Conservation (phyloP, 1,140 invertebrate genomes). For the Hyposmocoma kahamanoa region DNA sequence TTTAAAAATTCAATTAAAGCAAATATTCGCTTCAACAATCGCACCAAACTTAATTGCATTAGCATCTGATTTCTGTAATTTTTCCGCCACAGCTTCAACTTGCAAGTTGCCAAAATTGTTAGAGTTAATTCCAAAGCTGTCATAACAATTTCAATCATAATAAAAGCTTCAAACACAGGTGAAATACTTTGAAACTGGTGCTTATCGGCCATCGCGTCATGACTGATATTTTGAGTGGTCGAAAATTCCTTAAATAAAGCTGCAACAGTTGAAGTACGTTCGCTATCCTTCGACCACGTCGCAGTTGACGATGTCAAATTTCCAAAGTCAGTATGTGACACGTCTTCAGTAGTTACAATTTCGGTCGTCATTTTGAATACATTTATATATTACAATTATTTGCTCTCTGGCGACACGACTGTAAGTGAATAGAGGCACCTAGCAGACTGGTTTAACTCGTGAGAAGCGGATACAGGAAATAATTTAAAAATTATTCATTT, state of each 20-base stretch:
- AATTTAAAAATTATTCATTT: background rate
- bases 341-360: background rate
- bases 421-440: background rate
- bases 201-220: slow-evolving; percentile 5
- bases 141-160: slow-evolving; percentile 51
- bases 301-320: background rate
- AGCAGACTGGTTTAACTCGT: background rate
- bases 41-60: slow-evolving; percentile 48
- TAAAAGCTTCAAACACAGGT: slow-evolving; percentile 37
- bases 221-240: slow-evolving; percentile 11
- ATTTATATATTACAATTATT: background rate
- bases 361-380: background rate
- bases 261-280: slow-evolving; percentile 4
- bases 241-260: slow-evolving; percentile 1
- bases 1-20: slow-evolving; percentile 33
- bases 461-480: background rate
- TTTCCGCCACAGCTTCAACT: slow-evolving; percentile 39
- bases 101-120: slow-evolving; percentile 38
- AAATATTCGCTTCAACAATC: slow-evolving; percentile 45
- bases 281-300: slow-evolving; percentile 12
- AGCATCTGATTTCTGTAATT: slow-evolving; percentile 65
- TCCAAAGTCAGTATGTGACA: background rate
- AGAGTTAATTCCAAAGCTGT: slow-evolving; percentile 43
- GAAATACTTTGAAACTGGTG: slow-evolving; percentile 13
- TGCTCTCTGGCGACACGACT: background rate